Conservation (phyloP, 2,113 vertebrate species). For the Mirounga angustirostris region DNA sequence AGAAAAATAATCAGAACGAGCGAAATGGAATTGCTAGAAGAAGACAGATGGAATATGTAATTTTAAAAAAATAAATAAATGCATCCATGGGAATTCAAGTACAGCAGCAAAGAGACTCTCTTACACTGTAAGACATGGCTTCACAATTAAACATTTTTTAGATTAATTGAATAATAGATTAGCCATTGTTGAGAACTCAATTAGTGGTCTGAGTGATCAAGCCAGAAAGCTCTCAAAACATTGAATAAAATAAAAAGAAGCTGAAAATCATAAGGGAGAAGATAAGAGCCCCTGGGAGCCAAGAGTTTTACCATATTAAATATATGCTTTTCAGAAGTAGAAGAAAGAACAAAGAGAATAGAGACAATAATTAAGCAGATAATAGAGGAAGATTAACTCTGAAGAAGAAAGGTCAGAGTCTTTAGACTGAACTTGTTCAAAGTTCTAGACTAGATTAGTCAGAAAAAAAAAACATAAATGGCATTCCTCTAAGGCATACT, state of each 20-base stretch:
- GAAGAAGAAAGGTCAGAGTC: not conserved
- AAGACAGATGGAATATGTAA: not conserved
- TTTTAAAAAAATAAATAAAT: not conserved
- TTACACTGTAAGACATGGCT: not conserved
- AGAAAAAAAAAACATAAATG: not conserved
- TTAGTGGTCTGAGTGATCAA: not conserved
- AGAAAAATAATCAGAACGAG: not conserved
- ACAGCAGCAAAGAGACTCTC: not conserved
- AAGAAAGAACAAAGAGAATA: not conserved
- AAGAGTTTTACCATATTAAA: not conserved
- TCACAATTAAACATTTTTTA: not conserved
- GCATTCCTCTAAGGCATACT: not conserved
- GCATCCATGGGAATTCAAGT: not conserved
- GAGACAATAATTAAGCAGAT: not conserved
- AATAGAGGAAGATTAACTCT: not conserved
- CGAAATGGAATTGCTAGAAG: not conserved
- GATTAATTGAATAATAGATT: not conserved
- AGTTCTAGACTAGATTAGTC: not conserved
- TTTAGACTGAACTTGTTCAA: not conserved
- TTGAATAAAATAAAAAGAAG: not conserved
- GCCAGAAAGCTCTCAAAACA: not conserved
- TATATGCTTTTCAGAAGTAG: not conserved
- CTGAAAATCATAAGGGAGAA: not conserved
- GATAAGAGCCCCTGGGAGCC: not conserved
- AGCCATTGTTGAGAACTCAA: not conserved